phyloP scores from a whole-genome alignment of 2,113 vertebrate species.

The Hipposideros armiger region DNA sequence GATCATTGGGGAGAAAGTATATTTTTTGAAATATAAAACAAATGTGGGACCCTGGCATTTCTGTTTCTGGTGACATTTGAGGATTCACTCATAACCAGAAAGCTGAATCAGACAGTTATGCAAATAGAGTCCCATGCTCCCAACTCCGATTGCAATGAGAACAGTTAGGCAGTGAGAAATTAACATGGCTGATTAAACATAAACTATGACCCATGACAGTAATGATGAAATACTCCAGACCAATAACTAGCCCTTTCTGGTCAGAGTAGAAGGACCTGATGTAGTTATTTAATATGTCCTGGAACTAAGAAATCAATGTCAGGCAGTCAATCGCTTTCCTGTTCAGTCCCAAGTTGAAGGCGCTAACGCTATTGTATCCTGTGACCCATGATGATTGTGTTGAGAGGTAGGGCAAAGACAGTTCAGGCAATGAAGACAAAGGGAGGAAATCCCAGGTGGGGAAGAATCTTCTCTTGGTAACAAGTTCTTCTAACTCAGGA shows the following conservation, averaged over 20 bases:
- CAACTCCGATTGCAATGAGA: background rate
- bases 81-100: background rate
- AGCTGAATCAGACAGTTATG: background rate
- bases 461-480: background rate
- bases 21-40: background rate
- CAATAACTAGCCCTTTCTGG: background rate
- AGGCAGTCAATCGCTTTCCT: background rate
- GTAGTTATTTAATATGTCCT: background rate
- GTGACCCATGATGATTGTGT: no score
- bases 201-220: background rate
- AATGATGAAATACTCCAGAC: background rate
- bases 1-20: background rate
- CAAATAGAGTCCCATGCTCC: background rate
- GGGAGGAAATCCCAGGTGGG: background rate
- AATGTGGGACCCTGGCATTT: background rate
- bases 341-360: background rate
- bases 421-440: background rate
- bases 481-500: background rate
- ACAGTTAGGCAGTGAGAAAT: background rate
- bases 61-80: background rate
- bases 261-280: background rate
- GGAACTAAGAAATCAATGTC: background rate
- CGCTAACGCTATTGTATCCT: background rate
- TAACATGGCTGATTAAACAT: background rate
- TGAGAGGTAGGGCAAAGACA: background rate